Conservation (phyloP, 2,113 vertebrate species). For the Pterocles orientalis region DNA sequence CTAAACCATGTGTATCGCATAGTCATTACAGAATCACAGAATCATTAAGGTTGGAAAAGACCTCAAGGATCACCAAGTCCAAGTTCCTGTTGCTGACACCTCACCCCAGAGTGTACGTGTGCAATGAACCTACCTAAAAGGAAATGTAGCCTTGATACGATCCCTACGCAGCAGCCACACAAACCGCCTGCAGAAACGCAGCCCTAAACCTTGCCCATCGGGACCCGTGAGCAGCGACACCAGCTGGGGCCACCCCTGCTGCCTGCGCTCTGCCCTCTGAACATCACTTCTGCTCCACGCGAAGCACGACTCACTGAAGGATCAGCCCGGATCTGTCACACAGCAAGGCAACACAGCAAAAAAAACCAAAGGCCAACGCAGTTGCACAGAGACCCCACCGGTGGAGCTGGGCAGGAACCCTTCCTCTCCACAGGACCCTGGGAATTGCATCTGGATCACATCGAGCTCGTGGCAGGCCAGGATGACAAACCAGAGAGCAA, state of each 20-base stretch:
- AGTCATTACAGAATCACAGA: too few relatives aligned
- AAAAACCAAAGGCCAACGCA: background rate
- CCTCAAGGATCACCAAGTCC: too few relatives aligned
- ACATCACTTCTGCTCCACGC: background rate
- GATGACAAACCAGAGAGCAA: background rate
- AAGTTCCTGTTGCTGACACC: background rate
- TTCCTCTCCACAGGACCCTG: background rate
- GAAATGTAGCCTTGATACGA: background rate
- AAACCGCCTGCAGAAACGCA: background rate
- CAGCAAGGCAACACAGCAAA: background rate
- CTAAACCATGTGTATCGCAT: background rate
- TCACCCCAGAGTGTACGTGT: background rate
- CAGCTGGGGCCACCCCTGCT: background rate
- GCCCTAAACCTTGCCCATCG: too few relatives aligned
- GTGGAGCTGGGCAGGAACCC: background rate
- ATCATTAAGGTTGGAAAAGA: too few relatives aligned
- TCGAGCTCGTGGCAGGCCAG: background rate
- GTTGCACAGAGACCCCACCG: background rate
- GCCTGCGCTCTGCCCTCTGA: background rate
- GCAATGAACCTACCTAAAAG: background rate
- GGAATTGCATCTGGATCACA: slow-evolving; percentile 12
- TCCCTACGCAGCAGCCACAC: background rate
- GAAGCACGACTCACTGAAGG: background rate
- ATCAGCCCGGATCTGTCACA: background rate
- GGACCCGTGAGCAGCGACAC: background rate